Base-by-base conservation (phyloP, 2,113 vertebrate genomes). In the Hoplias malabaricus region DNA sequence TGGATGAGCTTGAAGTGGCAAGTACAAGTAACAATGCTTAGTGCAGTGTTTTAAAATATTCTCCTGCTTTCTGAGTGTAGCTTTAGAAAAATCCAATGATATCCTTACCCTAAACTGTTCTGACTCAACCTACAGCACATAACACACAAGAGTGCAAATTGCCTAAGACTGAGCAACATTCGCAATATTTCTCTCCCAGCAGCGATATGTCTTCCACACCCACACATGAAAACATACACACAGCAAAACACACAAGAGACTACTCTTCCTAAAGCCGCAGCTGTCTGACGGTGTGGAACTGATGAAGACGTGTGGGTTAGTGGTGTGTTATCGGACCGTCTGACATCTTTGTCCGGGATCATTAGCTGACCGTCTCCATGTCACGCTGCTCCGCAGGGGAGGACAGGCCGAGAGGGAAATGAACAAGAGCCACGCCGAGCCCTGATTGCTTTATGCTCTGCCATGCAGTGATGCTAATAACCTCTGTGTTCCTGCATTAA, bases 401-500 rank as follows among this genome's bases (percentile, higher is more conserved):
- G 88, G 86, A 88, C 86, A 84, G 84, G 88, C 82, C 77, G 86
- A 86, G 85, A 83, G 73, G 85, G 84, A 83, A 84, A 87, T 84
- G 82, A 85, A 79, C 82, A 86, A 89, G 89, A 88, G 62, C 74
- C 85, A 69, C 86, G 90, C 84, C 84, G 75, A 86, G 85, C 86
- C 88, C 87, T 90, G 89, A 92, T 92, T 90, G 88, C 87, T 91
- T 91, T 90, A 90, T 91, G 88, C 88, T 88, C 84, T 86, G 80
- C 87, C 90, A 89, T 90, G 90, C 85, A 78, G 91, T 59, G 89
- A 91, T 90, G 87, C 89, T 92, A 93, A 93, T 92, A 90, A 93
- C 91, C 91, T 92, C 87, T 91, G 90, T 93, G 91, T 87, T 91
- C 85, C 74, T 89, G 91, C 91, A 92, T 93, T 92, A 93, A 93